These are phyloP conservation scores for Oenanthe melanoleuca DNA, from an alignment of 2,113 vertebrate species.

Conservation along the genomic window DNA sequence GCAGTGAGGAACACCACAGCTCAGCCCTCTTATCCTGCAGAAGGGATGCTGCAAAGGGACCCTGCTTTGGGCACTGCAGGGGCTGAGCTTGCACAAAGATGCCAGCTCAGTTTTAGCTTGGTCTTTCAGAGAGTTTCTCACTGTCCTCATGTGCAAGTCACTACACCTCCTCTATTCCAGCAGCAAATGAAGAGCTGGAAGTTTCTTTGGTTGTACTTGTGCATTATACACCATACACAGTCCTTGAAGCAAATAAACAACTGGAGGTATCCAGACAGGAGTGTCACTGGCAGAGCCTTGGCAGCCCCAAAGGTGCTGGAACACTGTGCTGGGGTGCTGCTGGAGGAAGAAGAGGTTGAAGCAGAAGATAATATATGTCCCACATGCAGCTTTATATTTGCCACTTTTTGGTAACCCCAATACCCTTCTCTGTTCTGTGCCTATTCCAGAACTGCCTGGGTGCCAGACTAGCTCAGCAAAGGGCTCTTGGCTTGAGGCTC, in stretches of 20 bases:
- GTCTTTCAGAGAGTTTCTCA: background rate
- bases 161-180: background rate
- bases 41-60: background rate
- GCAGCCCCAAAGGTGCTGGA: background rate
- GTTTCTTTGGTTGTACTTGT: background rate
- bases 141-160: background rate
- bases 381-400: background rate
- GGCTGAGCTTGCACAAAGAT: background rate
- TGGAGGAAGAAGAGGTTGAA: background rate
- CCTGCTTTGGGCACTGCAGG: background rate
- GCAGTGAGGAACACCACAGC: fast-evolving
- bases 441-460: fast-evolving
- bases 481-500: background rate
- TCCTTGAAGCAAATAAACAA: background rate
- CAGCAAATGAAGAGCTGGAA: background rate
- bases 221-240: too few relatives aligned
- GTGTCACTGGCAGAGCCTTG: background rate
- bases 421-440: background rate
- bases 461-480: background rate
- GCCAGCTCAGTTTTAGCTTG: background rate
- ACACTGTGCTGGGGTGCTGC: background rate
- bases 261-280: background rate
- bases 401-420: background rate
- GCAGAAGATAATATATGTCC: background rate
- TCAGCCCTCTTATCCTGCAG: background rate